Conservation (phyloP, 2,797 vertebrate genomes). For the Ciconia nigra region DNA sequence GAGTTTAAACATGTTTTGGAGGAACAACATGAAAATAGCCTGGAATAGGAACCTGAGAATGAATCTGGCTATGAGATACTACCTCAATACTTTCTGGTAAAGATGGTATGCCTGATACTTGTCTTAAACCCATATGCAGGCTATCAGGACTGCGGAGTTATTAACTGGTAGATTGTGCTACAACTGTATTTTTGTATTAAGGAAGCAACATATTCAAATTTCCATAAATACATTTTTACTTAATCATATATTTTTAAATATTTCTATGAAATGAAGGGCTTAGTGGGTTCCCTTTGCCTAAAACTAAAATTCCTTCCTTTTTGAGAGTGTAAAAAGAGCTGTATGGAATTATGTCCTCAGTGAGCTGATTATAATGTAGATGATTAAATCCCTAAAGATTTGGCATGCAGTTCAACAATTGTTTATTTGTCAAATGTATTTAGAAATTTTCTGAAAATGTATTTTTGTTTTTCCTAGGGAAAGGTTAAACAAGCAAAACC, state of each 20-base stretch:
- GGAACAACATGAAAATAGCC: not conserved
- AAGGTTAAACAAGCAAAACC: not conserved
- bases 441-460: not conserved
- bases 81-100: not conserved
- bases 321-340: not conserved
- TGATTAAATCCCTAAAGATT: not conserved
- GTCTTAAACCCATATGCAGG: not conserved
- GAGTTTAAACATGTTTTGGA: not conserved
- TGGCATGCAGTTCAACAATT: not conserved
- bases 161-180: not conserved
- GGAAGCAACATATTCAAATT: not conserved
- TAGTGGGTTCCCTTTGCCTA: conserved; percentile 18
- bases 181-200: not conserved
- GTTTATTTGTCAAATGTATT: not conserved
- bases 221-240: not conserved
- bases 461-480: not conserved
- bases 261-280: not conserved
- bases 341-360: not conserved
- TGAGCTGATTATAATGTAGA: conserved; percentile 4
- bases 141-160: not conserved
- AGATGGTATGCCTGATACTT: not conserved
- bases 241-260: not conserved
- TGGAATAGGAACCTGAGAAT: not conserved
- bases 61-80: not conserved
- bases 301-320: conserved; percentile 9